These are phyloP conservation scores for Zoroaster sp. DNA, from an alignment of 53 echinoderm and acorn worm genomes.

Conservation along the genomic window DNA sequence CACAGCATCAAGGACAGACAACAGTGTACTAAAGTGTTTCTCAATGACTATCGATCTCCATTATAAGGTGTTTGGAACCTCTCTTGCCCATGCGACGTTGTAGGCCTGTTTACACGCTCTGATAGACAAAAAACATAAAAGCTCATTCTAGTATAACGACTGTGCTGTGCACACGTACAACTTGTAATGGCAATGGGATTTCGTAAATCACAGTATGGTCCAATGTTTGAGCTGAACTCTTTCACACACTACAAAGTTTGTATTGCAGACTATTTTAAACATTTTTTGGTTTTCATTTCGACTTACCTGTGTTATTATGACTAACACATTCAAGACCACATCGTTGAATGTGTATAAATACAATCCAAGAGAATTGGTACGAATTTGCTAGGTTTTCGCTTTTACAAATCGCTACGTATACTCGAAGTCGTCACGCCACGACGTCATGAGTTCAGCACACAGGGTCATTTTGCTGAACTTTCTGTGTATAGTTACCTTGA, in stretches of 20 bases:
- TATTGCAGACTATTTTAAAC: no score
- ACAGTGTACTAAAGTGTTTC: background rate
- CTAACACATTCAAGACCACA: no score
- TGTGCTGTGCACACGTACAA: background rate
- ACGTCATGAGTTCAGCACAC: background rate
- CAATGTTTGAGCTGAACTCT: no score
- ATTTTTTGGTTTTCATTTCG: no score
- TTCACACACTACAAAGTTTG: no score
- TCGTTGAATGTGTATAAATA: no score
- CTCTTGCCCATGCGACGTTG: background rate
- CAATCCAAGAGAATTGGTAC: no score
- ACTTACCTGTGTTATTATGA: no score
- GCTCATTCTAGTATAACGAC: background rate
- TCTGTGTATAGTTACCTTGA: constrained; percentile 41
- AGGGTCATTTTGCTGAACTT: constrained; percentile 8
- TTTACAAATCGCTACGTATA: no score
- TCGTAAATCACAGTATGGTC: background rate
- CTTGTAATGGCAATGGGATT: background rate
- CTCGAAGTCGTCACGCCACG: no score
- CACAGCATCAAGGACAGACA: background rate
- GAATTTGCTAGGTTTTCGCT: no score
- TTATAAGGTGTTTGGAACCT: background rate
- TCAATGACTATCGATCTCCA: background rate
- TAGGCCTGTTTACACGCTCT: no score
- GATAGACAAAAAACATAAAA: background rate